Evolutionary conservation across 1,140 invertebrate species (phyloP).

Genomic region (Drosophila eugracilis): DNA sequence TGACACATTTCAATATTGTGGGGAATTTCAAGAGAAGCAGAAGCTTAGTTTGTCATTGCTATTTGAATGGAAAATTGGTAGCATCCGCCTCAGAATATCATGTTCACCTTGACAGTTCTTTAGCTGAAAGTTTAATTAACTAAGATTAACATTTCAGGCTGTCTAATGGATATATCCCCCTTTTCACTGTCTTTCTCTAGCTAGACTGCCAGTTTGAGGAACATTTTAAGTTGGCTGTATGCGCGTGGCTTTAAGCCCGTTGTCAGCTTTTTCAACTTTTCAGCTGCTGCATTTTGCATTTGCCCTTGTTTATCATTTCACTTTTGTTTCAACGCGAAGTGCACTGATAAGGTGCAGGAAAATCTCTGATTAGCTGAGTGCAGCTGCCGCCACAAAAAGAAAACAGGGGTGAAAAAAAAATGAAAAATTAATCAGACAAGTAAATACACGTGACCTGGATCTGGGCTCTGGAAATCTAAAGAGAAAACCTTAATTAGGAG

Average conservation of each 20-base stretch:
- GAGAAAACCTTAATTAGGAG: conserved; percentile 42
- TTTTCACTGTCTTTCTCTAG: neutral
- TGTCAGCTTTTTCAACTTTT: conserved; percentile 9
- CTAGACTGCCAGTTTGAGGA: conserved; percentile 9
- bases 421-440: conserved; percentile 48
- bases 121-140: conserved; percentile 26
- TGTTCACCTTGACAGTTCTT: conserved; percentile 25
- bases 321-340: conserved; percentile 40
- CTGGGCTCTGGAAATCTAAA: conserved; percentile 20
- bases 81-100: conserved; percentile 15
- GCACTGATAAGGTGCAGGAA: conserved; percentile 19
- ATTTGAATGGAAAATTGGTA: conserved; percentile 14
- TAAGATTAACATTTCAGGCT: conserved; percentile 39
- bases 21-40: conserved; percentile 4
- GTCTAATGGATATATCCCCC: conserved; percentile 9
- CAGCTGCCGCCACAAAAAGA: conserved; percentile 27
- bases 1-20: conserved; percentile 4
- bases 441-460: conserved; percentile 75
- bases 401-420: neutral
- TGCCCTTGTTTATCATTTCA: conserved; percentile 57
- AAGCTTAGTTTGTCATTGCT: conserved; percentile 9
- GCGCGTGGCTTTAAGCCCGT: neutral
- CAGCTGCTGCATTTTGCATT: conserved; percentile 22
- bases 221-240: conserved; percentile 31
- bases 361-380: conserved; percentile 36